Evolutionary conservation across 2,113 vertebrate species (phyloP), one percentile per base, ranked within the genome.

Genomic region (Poeciliopsis retropinna): DNA sequence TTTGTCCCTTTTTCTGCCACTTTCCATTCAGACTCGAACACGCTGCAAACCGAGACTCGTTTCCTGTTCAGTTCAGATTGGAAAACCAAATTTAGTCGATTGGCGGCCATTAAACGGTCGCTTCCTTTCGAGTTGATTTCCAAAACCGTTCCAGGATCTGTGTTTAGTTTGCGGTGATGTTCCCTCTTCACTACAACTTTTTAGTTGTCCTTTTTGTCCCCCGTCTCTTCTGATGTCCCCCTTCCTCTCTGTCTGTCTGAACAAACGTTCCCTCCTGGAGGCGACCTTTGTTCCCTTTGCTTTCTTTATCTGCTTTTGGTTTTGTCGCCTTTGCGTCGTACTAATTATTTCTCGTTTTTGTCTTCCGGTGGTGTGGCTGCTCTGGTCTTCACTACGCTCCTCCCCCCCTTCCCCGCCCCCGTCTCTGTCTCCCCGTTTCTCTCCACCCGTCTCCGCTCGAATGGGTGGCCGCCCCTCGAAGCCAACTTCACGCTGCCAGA

Each of bases 401-500:
- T 81, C 80, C 31, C 32, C 74, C 71, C 9, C 34, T 11, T 11
- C 2, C 34, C 9, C 34, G 34, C 4, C 71, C 57, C 66, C 78
- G 44, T 75, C 67, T 82, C 64, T 79, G 28, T 73, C 41, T 76
- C 66, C 82, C 64, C 73, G 29, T 74, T 34, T 67, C 69, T 78
- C 29, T 61, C 8, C 73, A 32, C n/a, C 64, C 67, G 34, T 79
- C 81, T 87, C 78, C 85, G 63, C 79, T 77, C 81, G 82, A 82
- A 80, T 91, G 87, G 90, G 29, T 77, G 57, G 60, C 72, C 72
- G 34, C 34, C 34, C 34, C 34, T 37, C 11, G 10, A 37, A 97
- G 96, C 96, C 87, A 98, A 98, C 92, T 98, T 95, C 79, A 88
- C 95, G 1, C 88, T 98, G 66, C 97, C 97, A 0, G 96, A 96